Base-by-base conservation (phyloP, 2,888 invertebrate species). In the Rutpela maculata region DNA sequence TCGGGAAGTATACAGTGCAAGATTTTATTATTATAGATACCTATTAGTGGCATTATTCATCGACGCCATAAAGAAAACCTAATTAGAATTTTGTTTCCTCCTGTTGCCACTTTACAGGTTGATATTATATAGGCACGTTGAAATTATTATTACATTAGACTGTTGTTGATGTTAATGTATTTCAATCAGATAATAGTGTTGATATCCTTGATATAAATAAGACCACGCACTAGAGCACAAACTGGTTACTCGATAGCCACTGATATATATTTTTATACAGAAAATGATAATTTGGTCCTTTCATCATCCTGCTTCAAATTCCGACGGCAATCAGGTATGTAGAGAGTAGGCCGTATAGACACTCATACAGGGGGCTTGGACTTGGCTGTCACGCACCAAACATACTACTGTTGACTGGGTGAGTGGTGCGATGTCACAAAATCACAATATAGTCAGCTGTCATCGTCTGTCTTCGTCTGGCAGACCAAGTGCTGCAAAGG, bases 361-460 rank as follows among this genome's bases (percentile, higher is more conserved):
- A 69, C 74, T 74, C 74, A 78, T 78, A 74, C 76, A 74, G 50
- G 75, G 74, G 78, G 69, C 80, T 74, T 80, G 76, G 74, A 76
- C 78, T 78, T 76, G 50, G 78, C 82, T 83, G 86, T 86, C 88
- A 88, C 87, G 85, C 88, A 88, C 86, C 86, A 84, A 84, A 84
- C 84, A 86, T 85, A 86, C 88, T 85, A 87, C 88, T 87, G 82
- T 80, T 81, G 81, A 82, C 81, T 84, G 81, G 78, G 79, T 82
- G 84, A 83, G 78, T 84, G 82, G 87, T 84, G 85, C 86, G 86
- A 86, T 88, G 89, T 88, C 85, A 86, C 83, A 85, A 86, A 88
- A 88, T 88, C 86, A 86, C 86, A 81, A 81, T 78, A 72, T 78
- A 82, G 81, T 85, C 86, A 83, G 84, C 86, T 88, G 88, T 87